Percentiles rank a stretch among this genome's conserved stretches.
phyloP scores from a whole-genome alignment of 2,797 vertebrate genomes.

The Muraenolepis orangiensis region DNA sequence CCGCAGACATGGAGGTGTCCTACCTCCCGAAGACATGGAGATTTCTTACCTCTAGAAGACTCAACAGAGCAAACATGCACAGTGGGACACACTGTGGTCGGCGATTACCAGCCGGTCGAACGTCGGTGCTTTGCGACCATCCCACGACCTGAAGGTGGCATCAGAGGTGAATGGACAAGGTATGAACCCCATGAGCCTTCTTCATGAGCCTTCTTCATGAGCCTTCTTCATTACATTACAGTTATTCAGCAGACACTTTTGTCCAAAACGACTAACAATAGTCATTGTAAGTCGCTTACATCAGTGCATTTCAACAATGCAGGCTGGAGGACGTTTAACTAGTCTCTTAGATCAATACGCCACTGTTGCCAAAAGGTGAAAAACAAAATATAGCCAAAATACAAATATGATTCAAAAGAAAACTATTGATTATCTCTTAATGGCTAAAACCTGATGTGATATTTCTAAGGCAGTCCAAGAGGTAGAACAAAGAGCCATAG shows the following conservation, averaged over 20 bases:
- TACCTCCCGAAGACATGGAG: slow-evolving; percentile 50
- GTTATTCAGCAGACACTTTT: no score
- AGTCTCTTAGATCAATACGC: neutral
- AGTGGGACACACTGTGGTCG: slow-evolving; percentile 28
- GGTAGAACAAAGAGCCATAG: neutral
- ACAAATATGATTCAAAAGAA: neutral
- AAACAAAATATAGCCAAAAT: neutral
- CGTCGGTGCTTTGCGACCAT: slow-evolving; percentile 51
- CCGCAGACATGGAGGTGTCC: no score
- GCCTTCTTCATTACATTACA: no score
- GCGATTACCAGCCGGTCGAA: slow-evolving; percentile 40
- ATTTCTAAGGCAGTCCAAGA: neutral
- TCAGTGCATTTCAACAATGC: neutral
- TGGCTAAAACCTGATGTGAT: neutral
- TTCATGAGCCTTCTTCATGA: slow-evolving; percentile 50
- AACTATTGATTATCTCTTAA: neutral
- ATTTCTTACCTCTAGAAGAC: no score
- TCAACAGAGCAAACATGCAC: slow-evolving; percentile 50
- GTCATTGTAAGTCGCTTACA: no score
- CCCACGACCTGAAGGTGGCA: slow-evolving; percentile 53
- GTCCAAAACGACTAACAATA: no score
- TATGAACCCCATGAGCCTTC: slow-evolving; percentile 37
- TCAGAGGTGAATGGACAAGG: slow-evolving; percentile 36
- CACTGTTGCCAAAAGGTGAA: neutral
- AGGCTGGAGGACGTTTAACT: neutral